A percentile compares a stretch with the other conserved stretches of the same genome.
Conservation (phyloP, 2,888 invertebrate genomes). For the Drosophila flavopinicola region DNA sequence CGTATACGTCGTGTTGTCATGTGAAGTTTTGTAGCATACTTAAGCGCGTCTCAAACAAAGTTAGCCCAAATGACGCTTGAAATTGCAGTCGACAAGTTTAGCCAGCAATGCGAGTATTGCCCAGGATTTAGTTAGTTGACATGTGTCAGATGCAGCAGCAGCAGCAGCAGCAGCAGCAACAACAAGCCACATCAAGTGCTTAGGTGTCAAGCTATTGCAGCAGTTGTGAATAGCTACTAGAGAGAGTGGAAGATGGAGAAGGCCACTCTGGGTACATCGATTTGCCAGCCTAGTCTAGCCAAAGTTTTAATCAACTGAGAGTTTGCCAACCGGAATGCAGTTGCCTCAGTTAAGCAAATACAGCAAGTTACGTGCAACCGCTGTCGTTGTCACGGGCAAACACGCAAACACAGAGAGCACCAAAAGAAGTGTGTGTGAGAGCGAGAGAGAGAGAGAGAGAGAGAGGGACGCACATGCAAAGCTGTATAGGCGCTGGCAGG, state of each 20-base stretch:
- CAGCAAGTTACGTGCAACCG: neutral
- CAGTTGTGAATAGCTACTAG: neutral
- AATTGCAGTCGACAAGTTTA: neutral
- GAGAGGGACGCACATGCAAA: neutral
- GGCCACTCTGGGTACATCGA: neutral
- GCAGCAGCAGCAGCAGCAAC: neutral
- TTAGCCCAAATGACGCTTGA: slow-evolving; percentile 8
- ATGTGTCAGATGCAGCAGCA: slow-evolving; percentile 20
- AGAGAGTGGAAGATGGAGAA: neutral
- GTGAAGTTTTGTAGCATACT: slow-evolving; percentile 16
- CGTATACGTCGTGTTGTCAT: slow-evolving; percentile 20
- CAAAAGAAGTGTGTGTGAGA: too few relatives aligned
- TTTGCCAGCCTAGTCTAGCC: slow-evolving; percentile 1
- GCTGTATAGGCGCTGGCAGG: slow-evolving; percentile 6
- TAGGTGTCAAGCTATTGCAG: neutral
- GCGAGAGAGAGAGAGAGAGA: neutral
- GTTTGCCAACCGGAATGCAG: slow-evolving; percentile 25
- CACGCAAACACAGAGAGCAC: too few relatives aligned
- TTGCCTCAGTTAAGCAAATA: slow-evolving; percentile 7
- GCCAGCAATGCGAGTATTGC: neutral
- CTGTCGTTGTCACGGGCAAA: neutral
- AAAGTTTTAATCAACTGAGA: slow-evolving; percentile 27
- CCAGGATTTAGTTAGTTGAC: slow-evolving; percentile 3
- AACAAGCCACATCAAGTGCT: neutral
- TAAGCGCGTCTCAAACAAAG: slow-evolving; percentile 15